phyloP scores from a whole-genome alignment of 2,888 invertebrate species.

The Apocheima hispidaria region DNA sequence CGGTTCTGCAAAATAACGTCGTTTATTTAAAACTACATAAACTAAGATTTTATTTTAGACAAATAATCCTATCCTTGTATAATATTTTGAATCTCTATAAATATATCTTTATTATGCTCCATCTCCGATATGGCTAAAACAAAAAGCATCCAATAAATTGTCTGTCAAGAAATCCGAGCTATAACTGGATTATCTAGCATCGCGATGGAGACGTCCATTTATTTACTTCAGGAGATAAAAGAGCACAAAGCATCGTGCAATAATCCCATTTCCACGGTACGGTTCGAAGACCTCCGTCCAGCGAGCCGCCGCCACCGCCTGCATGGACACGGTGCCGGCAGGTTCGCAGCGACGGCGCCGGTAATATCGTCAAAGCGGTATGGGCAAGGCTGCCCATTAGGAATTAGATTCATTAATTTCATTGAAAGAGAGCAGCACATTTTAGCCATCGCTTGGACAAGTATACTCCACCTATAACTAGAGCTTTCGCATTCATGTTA shows the following conservation, averaged over 20 bases:
- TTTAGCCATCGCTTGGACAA: not conserved
- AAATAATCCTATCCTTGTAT: too few relatives aligned
- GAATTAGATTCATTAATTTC: constrained; percentile 70
- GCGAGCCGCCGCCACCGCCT: constrained; percentile 31
- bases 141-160: constrained; percentile 7
- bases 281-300: constrained; percentile 73
- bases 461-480: not conserved
- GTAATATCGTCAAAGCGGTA: constrained; percentile 1
- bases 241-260: constrained; percentile 75
- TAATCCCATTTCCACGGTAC: constrained; percentile 81
- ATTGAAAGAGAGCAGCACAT: constrained; percentile 59
- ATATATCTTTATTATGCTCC: not conserved
- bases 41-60: too few relatives aligned
- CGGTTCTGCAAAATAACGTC: too few relatives aligned
- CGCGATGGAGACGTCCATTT: constrained; percentile 35
- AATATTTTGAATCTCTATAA: not conserved
- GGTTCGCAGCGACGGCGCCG: constrained; percentile 48
- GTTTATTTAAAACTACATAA: too few relatives aligned
- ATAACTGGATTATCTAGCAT: constrained; percentile 20
- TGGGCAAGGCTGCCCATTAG: constrained; percentile 43
- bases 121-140: not conserved
- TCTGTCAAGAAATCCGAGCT: constrained; percentile 1
- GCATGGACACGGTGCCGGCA: constrained; percentile 32
- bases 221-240: constrained; percentile 54
- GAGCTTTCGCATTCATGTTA: constrained; percentile 12